Evolutionary conservation across 2,888 invertebrate species (phyloP).

Genomic region (Leptinotarsa haldemani): DNA sequence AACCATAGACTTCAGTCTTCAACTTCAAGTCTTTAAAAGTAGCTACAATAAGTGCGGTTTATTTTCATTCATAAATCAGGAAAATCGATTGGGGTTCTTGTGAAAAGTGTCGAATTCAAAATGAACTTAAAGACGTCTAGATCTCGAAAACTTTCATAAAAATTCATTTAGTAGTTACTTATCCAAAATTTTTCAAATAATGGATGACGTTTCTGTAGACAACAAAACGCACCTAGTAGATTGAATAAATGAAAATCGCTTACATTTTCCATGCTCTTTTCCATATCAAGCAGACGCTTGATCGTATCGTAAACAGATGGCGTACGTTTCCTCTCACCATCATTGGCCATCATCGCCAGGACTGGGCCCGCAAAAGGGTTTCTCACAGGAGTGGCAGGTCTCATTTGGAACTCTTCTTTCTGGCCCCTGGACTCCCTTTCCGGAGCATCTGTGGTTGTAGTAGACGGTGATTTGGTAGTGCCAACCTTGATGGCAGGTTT

Average conservation of each 20-base stretch:
- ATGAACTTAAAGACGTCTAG: no score
- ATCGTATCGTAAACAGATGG: constrained; percentile 71
- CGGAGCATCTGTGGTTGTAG: constrained; percentile 46
- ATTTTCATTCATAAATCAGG: no score
- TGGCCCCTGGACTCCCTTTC: constrained; percentile 66
- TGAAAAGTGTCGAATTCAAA: no score
- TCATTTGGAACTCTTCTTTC: constrained; percentile 74
- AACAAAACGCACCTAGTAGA: neutral
- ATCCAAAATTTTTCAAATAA: no score
- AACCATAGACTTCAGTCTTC: no score
- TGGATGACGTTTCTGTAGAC: neutral
- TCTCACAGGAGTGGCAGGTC: constrained; percentile 70
- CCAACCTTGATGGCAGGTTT: constrained; percentile 58
- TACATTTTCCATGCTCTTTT: constrained; percentile 70
- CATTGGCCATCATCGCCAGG: constrained; percentile 66
- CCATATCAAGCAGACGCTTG: constrained; percentile 70
- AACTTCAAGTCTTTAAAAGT: no score
- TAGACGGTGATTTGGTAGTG: constrained; percentile 39
- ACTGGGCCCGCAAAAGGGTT: constrained; percentile 70
- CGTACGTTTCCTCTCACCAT: constrained; percentile 58
- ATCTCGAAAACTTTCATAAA: no score
- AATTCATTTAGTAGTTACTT: no score
- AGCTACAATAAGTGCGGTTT: no score
- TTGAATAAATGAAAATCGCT: constrained; percentile 59
- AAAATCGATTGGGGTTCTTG: no score